Conservation (phyloP, 2,888 invertebrate genomes). For the Drosophila colorata region DNA sequence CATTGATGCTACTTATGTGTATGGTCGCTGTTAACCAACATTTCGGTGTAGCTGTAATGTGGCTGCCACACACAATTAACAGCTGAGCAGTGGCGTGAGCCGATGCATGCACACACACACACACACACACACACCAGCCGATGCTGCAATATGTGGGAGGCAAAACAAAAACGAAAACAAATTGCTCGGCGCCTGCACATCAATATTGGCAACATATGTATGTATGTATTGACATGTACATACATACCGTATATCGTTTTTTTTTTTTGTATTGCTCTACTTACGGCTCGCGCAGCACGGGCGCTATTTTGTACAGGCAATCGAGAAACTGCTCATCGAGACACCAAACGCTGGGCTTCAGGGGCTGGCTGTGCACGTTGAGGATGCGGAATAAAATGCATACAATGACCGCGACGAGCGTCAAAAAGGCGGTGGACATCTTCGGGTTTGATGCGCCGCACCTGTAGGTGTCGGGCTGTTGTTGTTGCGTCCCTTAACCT, state of each 20-base stretch:
- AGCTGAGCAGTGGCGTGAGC: slow-evolving; percentile 49
- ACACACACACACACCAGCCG: slow-evolving; percentile 14
- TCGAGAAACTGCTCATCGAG: slow-evolving; percentile 91
- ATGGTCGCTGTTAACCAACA: slow-evolving; percentile 39
- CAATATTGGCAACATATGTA: slow-evolving; percentile 5
- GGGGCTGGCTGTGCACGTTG: slow-evolving; percentile 93
- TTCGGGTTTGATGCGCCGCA: slow-evolving; percentile 23
- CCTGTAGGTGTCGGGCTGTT: slow-evolving; percentile 35
- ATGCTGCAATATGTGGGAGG: slow-evolving; percentile 10
- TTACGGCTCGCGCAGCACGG: slow-evolving; percentile 93
- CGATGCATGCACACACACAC: slow-evolving; percentile 17
- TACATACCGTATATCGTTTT: not conserved
- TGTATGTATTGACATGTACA: not conserved
- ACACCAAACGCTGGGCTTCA: slow-evolving; percentile 92
- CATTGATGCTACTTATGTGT: slow-evolving; percentile 1
- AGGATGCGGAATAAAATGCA: slow-evolving; percentile 93
- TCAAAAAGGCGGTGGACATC: slow-evolving; percentile 93
- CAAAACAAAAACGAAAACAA: slow-evolving; percentile 35
- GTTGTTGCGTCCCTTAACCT: slow-evolving; percentile 24
- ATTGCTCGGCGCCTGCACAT: slow-evolving; percentile 10
- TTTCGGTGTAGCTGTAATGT: slow-evolving; percentile 53
- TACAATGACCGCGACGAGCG: slow-evolving; percentile 92
- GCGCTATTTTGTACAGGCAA: slow-evolving; percentile 92
- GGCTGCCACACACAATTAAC: slow-evolving; percentile 37
- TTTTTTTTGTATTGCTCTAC: slow-evolving; percentile 85